Evolutionary conservation across 2,888 invertebrate species (phyloP).

Genomic region (Cephus runcator): DNA sequence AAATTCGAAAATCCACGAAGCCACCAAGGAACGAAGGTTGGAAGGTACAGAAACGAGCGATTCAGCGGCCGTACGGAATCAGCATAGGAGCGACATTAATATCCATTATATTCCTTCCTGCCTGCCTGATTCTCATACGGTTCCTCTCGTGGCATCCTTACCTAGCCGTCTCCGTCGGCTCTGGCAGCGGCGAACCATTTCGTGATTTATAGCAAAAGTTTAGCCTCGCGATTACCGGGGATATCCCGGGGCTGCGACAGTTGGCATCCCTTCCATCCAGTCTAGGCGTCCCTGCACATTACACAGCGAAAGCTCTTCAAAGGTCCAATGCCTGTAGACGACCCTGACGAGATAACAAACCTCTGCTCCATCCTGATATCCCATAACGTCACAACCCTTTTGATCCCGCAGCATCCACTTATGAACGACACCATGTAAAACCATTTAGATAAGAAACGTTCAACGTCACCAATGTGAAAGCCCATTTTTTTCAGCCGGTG

Average conservation of each 20-base stretch:
- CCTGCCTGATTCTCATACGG: conserved; percentile 30
- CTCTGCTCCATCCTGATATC: neutral
- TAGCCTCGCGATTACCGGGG: conserved; percentile 45
- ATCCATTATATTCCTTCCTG: conserved; percentile 48
- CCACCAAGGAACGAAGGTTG: conserved; percentile 16
- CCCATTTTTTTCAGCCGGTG: neutral
- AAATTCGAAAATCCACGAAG: conserved; percentile 29
- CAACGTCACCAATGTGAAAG: neutral
- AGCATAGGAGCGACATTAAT: conserved; percentile 51
- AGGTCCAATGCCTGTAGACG: neutral
- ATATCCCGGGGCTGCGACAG: conserved; percentile 32
- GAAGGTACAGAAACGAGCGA: conserved; percentile 14
- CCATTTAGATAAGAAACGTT: neutral
- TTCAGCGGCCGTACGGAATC: conserved; percentile 35
- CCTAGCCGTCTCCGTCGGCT: conserved; percentile 15
- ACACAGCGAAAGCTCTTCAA: neutral
- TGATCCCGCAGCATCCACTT: neutral
- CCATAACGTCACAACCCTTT: neutral
- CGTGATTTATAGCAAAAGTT: conserved; percentile 56
- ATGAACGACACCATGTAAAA: neutral
- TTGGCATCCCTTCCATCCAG: conserved; percentile 28
- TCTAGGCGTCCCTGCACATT: neutral
- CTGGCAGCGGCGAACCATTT: conserved; percentile 35
- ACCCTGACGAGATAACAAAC: neutral
- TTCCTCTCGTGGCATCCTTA: conserved; percentile 20